These are phyloP conservation scores for Hylomyscus alleni DNA, from an alignment of 2,797 vertebrate species.

Conservation along the genomic window DNA sequence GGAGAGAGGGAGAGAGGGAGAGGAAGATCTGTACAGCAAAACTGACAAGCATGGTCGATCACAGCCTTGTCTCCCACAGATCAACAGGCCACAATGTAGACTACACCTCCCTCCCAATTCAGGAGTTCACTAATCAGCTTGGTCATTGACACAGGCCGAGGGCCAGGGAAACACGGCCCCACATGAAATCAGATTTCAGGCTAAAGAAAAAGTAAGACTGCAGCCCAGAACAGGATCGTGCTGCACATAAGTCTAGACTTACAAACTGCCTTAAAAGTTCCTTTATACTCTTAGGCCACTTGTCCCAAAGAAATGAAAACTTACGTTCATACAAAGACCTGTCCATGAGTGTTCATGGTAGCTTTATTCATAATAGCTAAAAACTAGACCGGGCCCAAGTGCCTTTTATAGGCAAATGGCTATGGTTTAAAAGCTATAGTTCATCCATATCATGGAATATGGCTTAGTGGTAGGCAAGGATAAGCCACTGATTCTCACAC, in stretches of 20 bases:
- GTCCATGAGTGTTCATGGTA: background rate
- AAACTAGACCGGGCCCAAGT: constrained; percentile 4
- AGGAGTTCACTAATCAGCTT: constrained; percentile 26
- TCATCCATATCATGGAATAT: background rate
- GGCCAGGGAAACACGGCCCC: constrained; percentile 17
- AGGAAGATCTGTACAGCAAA: background rate
- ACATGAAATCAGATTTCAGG: background rate
- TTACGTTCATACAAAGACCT: background rate
- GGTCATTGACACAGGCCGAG: constrained; percentile 53
- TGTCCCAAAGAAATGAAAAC: constrained; percentile 58
- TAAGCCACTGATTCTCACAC: background rate
- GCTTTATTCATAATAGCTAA: background rate
- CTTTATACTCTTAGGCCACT: constrained; percentile 52
- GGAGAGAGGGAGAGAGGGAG: background rate
- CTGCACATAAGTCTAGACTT: constrained; percentile 44
- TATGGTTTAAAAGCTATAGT: background rate
- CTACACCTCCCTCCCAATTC: background rate
- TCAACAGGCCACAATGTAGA: background rate
- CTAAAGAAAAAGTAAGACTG: constrained; percentile 62
- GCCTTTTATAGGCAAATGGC: background rate
- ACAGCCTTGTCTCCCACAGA: background rate
- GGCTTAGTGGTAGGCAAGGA: background rate
- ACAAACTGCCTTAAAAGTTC: constrained; percentile 51
- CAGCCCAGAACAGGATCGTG: background rate
- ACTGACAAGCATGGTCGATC: background rate